Evolutionary conservation across 2,888 invertebrate genomes (phyloP), one percentile per base, ranked within the genome.

Genomic region (Elegia similella): DNA sequence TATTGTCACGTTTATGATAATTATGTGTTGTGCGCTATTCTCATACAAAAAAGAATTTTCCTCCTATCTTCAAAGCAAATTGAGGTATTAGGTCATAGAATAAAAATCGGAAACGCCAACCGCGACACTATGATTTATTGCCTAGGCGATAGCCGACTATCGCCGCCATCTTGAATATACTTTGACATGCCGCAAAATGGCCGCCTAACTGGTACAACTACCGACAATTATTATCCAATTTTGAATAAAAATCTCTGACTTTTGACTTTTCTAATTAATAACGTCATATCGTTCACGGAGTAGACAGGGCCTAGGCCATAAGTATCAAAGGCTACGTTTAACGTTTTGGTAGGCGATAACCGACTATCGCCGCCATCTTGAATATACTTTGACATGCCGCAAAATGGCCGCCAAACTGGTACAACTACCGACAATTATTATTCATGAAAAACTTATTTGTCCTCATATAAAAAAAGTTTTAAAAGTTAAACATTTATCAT

Each of bases 41-140:
- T 50, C 6, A 8, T 16, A 5, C 10, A 15, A 46, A 46, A 10
- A 29, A 12, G 17, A 46, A 10, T 12, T 23, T 7, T 23, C 2
- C 7, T 16, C 17, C 13, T 7, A 42, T n/a, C 38, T 55, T 66
- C 64, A 58, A 66, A 62, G 53, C 64, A 71, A 72, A 70, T 72
- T 70, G 64, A 70, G 67, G 68, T 65, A 68, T 68, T 65, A 69
- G 66, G 72, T 66, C 65, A 64, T 63, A 64, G 69, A 72, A 73
- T 74, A 68, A 72, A 76, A 76, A 75, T 76, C 73, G 68, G 73
- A 73, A 72, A 70, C 72, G 70, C 68, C 67, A 68, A 64, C 67
- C 69, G 66, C 72, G 80, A 80, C 80, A 75, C 71, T 65, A 67
- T 81, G 79, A 83, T 82, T 80, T 81, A 82, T 81, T 73, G 69